These are phyloP conservation scores for Pagetopsis macropterus DNA, from an alignment of 2,797 vertebrate genomes.

Conservation along the genomic window DNA sequence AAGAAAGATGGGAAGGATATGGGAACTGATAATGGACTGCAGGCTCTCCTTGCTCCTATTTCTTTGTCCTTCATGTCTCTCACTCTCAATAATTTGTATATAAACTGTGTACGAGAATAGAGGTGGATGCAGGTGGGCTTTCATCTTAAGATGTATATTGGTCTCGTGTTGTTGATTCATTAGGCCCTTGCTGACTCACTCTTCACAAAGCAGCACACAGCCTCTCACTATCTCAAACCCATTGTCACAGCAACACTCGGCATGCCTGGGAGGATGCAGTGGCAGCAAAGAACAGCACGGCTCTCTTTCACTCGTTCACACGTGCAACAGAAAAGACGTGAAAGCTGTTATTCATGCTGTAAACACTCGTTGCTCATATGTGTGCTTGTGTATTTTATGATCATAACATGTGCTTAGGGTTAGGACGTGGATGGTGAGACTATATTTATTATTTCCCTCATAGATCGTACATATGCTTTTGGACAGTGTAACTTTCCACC, in stretches of 20 bases:
- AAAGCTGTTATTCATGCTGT: constrained; percentile 20
- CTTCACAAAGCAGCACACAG: constrained; percentile 37
- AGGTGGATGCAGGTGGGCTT: constrained; percentile 39
- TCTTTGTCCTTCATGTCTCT: constrained; percentile 17
- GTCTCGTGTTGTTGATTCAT: constrained; percentile 57
- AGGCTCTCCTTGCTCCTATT: constrained; percentile 33
- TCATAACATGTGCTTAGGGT: not conserved
- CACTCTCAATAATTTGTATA: constrained; percentile 26
- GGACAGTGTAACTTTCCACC: not conserved
- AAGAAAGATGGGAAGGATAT: constrained; percentile 61
- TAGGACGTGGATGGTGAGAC: not conserved
- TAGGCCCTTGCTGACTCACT: constrained; percentile 65
- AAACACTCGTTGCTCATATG: constrained; percentile 7
- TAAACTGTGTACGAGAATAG: constrained; percentile 20
- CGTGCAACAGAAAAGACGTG: not conserved
- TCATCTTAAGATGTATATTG: constrained; percentile 22
- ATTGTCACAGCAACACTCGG: constrained; percentile 54
- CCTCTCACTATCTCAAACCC: constrained; percentile 48
- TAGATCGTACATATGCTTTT: not conserved
- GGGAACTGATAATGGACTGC: constrained; percentile 65
- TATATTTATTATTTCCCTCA: too few species aligned
- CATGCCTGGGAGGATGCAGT: constrained; percentile 47
- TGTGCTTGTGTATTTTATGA: constrained; percentile 7
- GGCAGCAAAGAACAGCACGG: constrained; percentile 31
- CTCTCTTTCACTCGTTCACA: constrained; percentile 34